Evolutionary conservation across 2,888 invertebrate genomes (phyloP).

Genomic region (Tachina fera): DNA sequence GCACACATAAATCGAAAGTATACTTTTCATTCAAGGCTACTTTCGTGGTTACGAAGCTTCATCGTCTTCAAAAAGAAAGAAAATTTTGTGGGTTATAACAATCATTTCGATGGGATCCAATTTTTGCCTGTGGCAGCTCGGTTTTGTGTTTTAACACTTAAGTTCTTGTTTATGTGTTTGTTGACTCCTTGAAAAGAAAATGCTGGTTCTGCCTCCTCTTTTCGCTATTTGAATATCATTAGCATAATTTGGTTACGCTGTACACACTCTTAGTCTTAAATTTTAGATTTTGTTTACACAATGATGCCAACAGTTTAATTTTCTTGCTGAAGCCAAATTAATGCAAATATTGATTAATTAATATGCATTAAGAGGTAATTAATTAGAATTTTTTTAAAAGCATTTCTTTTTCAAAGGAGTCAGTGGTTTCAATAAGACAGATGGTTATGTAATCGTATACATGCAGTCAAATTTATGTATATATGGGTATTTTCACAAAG

Average conservation of each 20-base stretch:
- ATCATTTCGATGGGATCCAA: no score
- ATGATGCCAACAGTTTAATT: background rate
- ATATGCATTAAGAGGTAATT: background rate
- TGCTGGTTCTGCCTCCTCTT: constrained; percentile 11
- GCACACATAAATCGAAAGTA: no score
- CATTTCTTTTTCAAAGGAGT: background rate
- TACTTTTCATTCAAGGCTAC: no score
- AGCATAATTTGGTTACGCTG: constrained; percentile 58
- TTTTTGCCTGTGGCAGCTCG: background rate
- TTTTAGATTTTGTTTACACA: background rate
- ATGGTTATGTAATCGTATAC: no score
- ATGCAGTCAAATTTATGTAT: no score
- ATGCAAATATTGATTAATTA: background rate
- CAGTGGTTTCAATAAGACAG: no score
- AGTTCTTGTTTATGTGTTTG: background rate
- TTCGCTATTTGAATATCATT: constrained; percentile 59
- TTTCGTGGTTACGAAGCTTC: no score
- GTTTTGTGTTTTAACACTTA: background rate
- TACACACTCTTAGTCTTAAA: background rate
- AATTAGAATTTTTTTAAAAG: background rate
- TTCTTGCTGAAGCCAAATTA: background rate
- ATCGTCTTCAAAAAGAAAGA: no score
- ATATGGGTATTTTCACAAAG: no score
- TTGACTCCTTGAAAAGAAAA: constrained; percentile 3
- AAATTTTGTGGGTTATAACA: no score